Evolutionary conservation across 2,888 invertebrate genomes (phyloP).

Genomic region (Argyresthia goedartella): DNA sequence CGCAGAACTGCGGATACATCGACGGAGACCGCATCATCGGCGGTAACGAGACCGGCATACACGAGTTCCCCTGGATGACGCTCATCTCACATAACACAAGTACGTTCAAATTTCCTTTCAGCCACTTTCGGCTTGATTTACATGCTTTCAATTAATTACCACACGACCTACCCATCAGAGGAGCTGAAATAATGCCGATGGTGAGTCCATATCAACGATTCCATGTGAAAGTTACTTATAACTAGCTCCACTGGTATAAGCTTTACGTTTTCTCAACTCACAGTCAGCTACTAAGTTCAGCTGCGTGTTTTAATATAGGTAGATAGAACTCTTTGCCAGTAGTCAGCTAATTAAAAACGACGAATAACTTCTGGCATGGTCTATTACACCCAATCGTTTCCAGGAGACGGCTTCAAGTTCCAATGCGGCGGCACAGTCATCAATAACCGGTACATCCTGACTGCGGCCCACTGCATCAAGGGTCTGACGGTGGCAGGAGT

Average conservation of each 20-base stretch:
- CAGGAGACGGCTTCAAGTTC: slow-evolving; percentile 20
- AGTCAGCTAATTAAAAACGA: too few species aligned
- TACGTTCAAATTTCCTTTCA: slow-evolving; percentile 6
- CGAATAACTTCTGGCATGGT: too few species aligned
- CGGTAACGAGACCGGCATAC: slow-evolving; percentile 59
- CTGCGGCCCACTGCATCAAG: slow-evolving; percentile 56
- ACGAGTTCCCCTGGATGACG: slow-evolving; percentile 77
- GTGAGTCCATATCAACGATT: too few species aligned
- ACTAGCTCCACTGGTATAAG: too few species aligned
- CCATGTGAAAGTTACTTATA: too few species aligned
- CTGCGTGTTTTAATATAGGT: too few species aligned
- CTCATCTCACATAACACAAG: slow-evolving; percentile 57
- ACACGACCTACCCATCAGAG: too few species aligned
- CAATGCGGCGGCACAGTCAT: slow-evolving; percentile 55
- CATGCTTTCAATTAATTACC: too few species aligned
- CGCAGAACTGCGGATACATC: slow-evolving; percentile 53
- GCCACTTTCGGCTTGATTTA: background rate
- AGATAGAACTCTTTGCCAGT: too few species aligned
- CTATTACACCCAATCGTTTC: background rate
- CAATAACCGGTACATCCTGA: slow-evolving; percentile 50
- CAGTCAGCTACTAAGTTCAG: too few species aligned
- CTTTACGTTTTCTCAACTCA: too few species aligned
- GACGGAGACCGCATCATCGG: slow-evolving; percentile 57
- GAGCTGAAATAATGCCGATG: too few species aligned
- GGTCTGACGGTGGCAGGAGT: slow-evolving; percentile 23